Conservation (phyloP, 2,113 vertebrate species). For the Chitala chitala region DNA sequence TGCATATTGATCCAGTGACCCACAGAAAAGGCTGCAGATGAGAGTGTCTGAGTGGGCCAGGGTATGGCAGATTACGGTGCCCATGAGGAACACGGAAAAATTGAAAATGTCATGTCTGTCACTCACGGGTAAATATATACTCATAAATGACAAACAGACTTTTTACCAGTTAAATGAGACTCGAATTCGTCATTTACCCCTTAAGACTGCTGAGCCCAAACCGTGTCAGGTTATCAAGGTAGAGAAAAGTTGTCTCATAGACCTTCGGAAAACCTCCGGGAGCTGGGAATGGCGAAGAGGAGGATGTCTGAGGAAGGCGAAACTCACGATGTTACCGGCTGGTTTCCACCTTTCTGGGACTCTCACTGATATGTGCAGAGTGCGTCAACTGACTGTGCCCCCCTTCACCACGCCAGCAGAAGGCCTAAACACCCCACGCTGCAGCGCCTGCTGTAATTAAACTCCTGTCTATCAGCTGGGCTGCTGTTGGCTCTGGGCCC, state of each 20-base stretch:
- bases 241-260: not conserved
- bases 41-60: not conserved
- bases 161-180: not conserved
- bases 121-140: not conserved
- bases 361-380: conserved; percentile 21
- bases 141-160: not conserved
- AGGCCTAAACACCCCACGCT: conserved; percentile 29
- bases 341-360: too few relatives aligned
- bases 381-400: not conserved
- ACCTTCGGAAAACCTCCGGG: not conserved
- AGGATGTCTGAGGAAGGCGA: too few relatives aligned
- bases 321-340: too few relatives aligned
- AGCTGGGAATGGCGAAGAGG: too few relatives aligned
- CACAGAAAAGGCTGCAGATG: not conserved
- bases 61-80: not conserved
- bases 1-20: not conserved
- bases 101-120: not conserved
- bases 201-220: not conserved
- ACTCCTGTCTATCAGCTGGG: conserved; percentile 42
- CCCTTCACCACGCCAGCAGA: not conserved
- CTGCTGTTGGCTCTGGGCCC: conserved; percentile 30
- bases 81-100: not conserved
- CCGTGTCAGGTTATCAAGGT: not conserved
- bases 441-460: conserved; percentile 48
- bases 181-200: not conserved